Evolutionary conservation across 2,888 invertebrate species (phyloP).

Genomic region (Xylota segnis): DNA sequence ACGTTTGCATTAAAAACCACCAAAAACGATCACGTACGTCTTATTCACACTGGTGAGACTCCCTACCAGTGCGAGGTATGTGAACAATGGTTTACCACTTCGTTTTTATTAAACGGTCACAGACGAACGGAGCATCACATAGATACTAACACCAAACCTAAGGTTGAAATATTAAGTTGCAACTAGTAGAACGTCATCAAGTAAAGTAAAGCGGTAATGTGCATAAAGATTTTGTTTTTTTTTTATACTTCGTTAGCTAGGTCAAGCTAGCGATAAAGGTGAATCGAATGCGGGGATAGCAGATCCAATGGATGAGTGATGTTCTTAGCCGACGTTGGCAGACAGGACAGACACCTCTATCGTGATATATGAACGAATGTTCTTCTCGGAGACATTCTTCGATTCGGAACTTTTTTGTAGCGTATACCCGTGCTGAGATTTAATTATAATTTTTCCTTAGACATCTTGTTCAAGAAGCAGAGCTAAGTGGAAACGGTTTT

Average conservation of each 20-base stretch:
- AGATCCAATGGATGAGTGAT: neutral
- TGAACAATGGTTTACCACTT: slow-evolving; percentile 43
- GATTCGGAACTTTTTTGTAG: no score
- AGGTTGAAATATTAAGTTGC: slow-evolving; percentile 45
- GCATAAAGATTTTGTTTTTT: neutral
- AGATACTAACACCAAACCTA: slow-evolving; percentile 47
- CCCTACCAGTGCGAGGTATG: slow-evolving; percentile 61
- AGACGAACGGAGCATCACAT: slow-evolving; percentile 33
- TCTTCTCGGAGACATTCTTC: no score
- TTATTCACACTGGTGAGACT: slow-evolving; percentile 59
- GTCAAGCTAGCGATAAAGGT: neutral
- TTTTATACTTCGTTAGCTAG: neutral
- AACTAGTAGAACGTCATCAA: neutral
- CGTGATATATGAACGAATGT: no score
- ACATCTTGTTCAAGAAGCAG: no score
- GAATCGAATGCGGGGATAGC: neutral
- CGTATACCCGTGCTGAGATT: no score
- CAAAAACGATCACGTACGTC: slow-evolving; percentile 46
- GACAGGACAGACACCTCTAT: no score
- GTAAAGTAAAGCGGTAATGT: neutral
- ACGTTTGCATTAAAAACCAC: slow-evolving; percentile 26
- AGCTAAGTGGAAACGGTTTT: no score
- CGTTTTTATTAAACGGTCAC: slow-evolving; percentile 30
- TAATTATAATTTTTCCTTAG: no score
- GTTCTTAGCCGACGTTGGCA: no score